Evolutionary conservation across 2,113 vertebrate species (phyloP).

Genomic region (Lophura nycthemera): DNA sequence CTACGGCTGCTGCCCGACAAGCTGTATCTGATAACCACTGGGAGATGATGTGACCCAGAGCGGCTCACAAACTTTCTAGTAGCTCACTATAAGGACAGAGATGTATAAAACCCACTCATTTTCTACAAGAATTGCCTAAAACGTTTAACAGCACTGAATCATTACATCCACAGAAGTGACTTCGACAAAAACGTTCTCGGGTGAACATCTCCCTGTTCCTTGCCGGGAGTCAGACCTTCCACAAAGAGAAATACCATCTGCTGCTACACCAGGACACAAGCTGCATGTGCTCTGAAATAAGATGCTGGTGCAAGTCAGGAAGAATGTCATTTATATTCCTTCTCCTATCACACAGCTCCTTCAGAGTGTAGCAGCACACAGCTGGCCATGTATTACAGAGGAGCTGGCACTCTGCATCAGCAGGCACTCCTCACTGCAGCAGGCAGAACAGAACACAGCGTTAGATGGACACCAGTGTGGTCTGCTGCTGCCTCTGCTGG

Average conservation of each 20-base stretch:
- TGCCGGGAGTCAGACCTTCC: not conserved
- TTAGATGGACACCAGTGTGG: not conserved
- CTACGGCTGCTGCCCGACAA: not conserved
- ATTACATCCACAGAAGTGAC: not conserved
- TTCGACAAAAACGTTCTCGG: not conserved
- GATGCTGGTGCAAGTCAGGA: not conserved
- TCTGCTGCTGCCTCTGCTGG: not conserved
- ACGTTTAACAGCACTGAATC: not conserved
- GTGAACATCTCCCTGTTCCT: not conserved
- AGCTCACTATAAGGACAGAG: not conserved
- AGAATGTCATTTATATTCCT: not conserved
- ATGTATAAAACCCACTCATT: not conserved
- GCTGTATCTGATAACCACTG: not conserved
- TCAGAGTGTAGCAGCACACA: fast-evolving
- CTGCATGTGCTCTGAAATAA: not conserved
- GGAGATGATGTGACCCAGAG: not conserved
- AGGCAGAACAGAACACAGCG: not conserved
- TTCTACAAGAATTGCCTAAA: not conserved
- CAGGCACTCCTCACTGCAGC: not conserved
- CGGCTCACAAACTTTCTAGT: not conserved
- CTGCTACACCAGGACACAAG: not conserved
- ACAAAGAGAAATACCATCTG: not conserved
- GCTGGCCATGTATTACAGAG: not conserved
- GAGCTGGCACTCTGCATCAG: not conserved
- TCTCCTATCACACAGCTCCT: not conserved